A percentile compares a stretch with the other conserved stretches of the same genome.
Conservation (phyloP, 2,113 vertebrate species). For the Trichomycterus rosablanca region DNA sequence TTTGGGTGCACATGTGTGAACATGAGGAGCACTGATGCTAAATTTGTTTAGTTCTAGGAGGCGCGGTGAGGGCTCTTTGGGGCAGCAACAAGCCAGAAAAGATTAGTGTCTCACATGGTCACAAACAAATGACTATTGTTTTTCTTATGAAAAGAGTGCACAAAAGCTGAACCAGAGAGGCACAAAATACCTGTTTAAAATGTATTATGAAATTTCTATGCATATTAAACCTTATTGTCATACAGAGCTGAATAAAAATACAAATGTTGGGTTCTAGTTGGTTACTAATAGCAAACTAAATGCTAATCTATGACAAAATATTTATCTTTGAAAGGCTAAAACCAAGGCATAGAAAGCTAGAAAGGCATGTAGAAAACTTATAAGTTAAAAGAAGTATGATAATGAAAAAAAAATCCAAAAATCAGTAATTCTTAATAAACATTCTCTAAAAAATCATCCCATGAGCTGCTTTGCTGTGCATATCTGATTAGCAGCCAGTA, state of each 20-base stretch:
- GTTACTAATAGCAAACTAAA: too few relatives aligned
- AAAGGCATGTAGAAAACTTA: neutral
- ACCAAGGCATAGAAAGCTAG: too few relatives aligned
- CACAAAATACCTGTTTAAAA: constrained; percentile 16
- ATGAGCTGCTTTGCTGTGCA: too few relatives aligned
- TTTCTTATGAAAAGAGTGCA: constrained; percentile 61
- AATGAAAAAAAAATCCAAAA: too few relatives aligned
- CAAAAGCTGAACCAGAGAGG: constrained; percentile 36
- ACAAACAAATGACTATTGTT: constrained; percentile 72
- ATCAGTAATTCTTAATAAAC: neutral
- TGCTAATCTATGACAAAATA: too few relatives aligned
- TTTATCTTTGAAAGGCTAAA: too few relatives aligned
- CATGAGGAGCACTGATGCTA: constrained; percentile 39
- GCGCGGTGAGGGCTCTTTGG: constrained; percentile 50
- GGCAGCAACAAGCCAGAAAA: constrained; percentile 70
- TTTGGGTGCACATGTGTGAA: constrained; percentile 49
- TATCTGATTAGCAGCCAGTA: too few relatives aligned
- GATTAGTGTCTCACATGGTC: constrained; percentile 65
- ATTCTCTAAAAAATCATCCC: too few relatives aligned
- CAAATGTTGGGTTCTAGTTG: too few relatives aligned
- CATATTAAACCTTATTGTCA: neutral
- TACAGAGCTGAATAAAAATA: neutral
- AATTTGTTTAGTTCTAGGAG: constrained; percentile 39
- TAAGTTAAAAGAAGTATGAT: neutral
- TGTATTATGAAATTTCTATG: neutral